Conservation (phyloP, 2,113 vertebrate genomes). For the Phyllostomus hastatus region DNA sequence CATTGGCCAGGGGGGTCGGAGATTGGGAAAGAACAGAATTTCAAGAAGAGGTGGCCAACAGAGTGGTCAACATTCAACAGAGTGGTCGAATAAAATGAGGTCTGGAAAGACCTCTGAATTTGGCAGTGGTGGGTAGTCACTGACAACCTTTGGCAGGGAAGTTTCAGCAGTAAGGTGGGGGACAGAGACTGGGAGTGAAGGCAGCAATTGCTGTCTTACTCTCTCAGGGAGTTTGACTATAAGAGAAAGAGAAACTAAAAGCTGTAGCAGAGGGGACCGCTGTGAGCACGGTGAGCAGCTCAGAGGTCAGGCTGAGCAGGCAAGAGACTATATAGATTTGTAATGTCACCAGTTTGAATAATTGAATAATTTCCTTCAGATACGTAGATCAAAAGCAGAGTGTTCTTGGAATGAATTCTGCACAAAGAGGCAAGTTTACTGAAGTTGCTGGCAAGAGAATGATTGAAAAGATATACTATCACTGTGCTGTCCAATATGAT, state of each 20-base stretch:
- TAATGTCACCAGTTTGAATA: neutral
- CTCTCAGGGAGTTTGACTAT: neutral
- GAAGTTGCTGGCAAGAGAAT: neutral
- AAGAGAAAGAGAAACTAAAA: slow-evolving; percentile 46
- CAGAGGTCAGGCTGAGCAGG: neutral
- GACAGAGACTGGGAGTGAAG: neutral
- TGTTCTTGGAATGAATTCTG: neutral
- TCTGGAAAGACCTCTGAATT: neutral
- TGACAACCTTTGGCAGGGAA: neutral
- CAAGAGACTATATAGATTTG: neutral
- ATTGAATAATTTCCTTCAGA: neutral
- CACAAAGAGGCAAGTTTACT: neutral
- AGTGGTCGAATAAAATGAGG: neutral
- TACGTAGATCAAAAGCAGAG: neutral
- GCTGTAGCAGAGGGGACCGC: neutral
- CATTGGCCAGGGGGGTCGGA: slow-evolving; percentile 13
- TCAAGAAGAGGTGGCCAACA: neutral
- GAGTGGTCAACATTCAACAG: neutral
- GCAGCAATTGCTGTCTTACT: neutral
- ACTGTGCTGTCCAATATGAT: neutral
- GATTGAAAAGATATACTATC: neutral
- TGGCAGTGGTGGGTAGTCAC: neutral
- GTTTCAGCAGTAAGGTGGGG: neutral
- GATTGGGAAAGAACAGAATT: neutral
- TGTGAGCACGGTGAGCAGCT: neutral